A percentile compares a stretch with the other conserved stretches of the same genome.
These are phyloP conservation scores for Drosophila melanica DNA, from an alignment of 1,140 invertebrate species.

Conservation along the genomic window DNA sequence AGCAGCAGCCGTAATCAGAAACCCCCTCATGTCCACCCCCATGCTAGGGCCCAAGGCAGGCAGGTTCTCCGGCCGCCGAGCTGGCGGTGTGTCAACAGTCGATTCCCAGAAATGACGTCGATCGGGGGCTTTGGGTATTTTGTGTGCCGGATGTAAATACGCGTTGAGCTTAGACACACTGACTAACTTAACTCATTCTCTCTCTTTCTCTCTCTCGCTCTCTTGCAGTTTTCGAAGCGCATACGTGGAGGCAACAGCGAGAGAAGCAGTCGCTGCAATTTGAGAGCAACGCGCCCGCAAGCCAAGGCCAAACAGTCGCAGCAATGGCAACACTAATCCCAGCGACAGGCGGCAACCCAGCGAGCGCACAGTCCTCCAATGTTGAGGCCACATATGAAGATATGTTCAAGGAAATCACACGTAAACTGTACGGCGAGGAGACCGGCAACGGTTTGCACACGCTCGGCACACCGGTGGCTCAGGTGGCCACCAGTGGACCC, in stretches of 20 bases:
- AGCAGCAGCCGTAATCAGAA: conserved; percentile 9
- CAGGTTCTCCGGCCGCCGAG: conserved; percentile 18
- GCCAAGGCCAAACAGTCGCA: conserved; percentile 68
- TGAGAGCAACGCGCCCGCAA: conserved; percentile 58
- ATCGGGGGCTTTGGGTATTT: conserved; percentile 51
- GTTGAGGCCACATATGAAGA: conserved; percentile 84
- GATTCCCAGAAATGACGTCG: conserved; percentile 60
- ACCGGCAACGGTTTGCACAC: conserved; percentile 85
- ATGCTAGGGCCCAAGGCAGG: conserved; percentile 33
- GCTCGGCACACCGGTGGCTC: conserved; percentile 83
- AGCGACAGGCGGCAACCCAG: conserved; percentile 70
- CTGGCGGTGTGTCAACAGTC: conserved; percentile 65
- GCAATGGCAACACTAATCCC: conserved; percentile 84
- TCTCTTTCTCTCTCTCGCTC: not conserved
- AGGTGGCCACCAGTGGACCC: conserved; percentile 83
- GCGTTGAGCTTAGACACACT: conserved; percentile 42
- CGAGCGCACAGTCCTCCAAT: conserved; percentile 80
- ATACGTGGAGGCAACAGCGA: conserved; percentile 63
- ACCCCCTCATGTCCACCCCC: not conserved
- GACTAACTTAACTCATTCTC: conserved; percentile 37
- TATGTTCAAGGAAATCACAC: conserved; percentile 92
- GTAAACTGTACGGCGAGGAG: conserved; percentile 95
- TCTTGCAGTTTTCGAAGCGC: conserved; percentile 62
- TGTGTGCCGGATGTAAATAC: conserved; percentile 60
- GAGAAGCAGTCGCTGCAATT: conserved; percentile 62